Base-by-base conservation (phyloP, 2,113 vertebrate species). In the Melanostigma gelatinosum region DNA sequence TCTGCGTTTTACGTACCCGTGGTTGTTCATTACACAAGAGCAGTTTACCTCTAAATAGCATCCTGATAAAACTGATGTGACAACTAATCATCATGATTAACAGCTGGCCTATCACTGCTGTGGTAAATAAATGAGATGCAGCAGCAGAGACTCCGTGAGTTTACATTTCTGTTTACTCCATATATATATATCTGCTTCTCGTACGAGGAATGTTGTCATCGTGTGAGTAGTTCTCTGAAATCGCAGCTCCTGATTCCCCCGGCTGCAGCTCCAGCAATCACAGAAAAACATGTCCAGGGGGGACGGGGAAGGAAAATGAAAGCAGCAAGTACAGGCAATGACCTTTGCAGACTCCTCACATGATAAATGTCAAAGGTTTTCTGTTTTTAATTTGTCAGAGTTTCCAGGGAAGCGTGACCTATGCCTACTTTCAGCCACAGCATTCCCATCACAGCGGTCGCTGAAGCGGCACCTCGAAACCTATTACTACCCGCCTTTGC, bases 281-380 rank as follows among this genome's bases (percentile, higher is more conserved):
- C 78, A 85, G 85, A 72, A 87, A 85, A 93, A 85, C 90, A 85
- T 38, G 72, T 91, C 90, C 86, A 42, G 82, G 76, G 90, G 89
- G 87, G 80, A 84, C 22, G 34, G 60, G 72, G 83, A 34, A 52
- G 79, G 74, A 70, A 90, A 92, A 90, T 81, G 91, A 92, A 88
- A 91, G 86, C 80, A 79, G 87, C 86, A 52, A 88, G 83, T 79
- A 85, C 82, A 88, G 83, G 63, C 85, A 80, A 85, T 91, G 93
- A 93, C 92, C 92, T 94, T 94, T 94, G 87, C 87, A 87, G 88
- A 80, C 86, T 90, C 87, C 77, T 73, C 86, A 83, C 86, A 90
- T 91, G 92, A 93, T 92, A 92, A 94, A 94, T 93, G 93, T 92
- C 93, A 94, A 91, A 94, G 91, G 92, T 91, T 92, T 90, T 87